Base-by-base conservation (phyloP, 2,888 invertebrate species). In the Drosophila multiciliata region DNA sequence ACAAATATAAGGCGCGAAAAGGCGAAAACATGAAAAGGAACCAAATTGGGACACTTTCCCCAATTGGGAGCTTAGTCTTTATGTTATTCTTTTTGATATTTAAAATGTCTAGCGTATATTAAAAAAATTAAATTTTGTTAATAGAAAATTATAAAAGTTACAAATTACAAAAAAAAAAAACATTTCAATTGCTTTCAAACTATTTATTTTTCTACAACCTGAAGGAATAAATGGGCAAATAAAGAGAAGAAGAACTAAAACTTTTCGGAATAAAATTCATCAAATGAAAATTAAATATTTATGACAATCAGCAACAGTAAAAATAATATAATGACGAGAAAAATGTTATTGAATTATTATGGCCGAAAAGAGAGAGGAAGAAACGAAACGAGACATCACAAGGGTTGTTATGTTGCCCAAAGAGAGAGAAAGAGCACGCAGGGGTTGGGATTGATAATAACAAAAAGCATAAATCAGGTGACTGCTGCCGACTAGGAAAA, bases 1-100 rank as follows among this genome's bases (percentile, higher is more conserved):
- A 75, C 53, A 62, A 29, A 54, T 49, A 60, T 82, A 59, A 40
- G 58, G 64, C 68, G 67, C 60, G n/a, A 50, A 82, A 58, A 70
- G 36, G 45, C 62, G 26, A 15, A 15, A n/a, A 26, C 49, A 73
- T 61, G 42, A 55, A 26, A 66, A 42, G 38, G 45, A 53, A 65
- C 9, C 35, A 33, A 26, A 23, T 45, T 23, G 20, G 12, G 0
- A 15, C 29, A 65, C 11, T n/a, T 11, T 50, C 29, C 11, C 11
- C 6, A 29, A 50, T 29, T 32, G 1, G 38, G 1, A 36, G 12
- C 12, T 36, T 6, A 12, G n/a, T 9, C 40, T n/a, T 40, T 40
- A 45, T 23, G 45, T 15, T 45, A 15, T 45, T 45, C 7, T 45
- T 7, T 15, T 45, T 45, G 12, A 7, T 45, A 23, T 20, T 20